Conservation (phyloP, 2,888 invertebrate genomes). For the Epinotia nisella region DNA sequence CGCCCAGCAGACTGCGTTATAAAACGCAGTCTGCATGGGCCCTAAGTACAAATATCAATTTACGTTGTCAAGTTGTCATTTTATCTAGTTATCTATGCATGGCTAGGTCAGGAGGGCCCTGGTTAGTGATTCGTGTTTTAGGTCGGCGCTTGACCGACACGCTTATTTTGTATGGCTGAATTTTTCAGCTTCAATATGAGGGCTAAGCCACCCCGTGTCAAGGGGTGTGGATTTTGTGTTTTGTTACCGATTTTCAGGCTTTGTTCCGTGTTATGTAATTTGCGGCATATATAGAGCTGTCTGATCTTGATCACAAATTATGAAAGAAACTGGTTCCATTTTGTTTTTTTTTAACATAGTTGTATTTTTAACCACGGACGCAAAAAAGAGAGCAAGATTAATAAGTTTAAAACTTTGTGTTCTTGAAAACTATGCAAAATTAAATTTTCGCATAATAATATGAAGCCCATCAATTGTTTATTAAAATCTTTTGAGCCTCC, state of each 20-base stretch:
- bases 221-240: neutral
- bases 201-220: conserved; percentile 1
- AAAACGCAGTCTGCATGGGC: no score
- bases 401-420: no score
- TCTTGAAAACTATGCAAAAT: no score
- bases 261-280: neutral
- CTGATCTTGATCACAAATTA: no score
- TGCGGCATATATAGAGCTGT: no score
- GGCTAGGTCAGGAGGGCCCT: conserved; percentile 23
- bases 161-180: conserved; percentile 22
- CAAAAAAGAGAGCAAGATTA: no score
- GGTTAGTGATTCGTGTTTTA: conserved; percentile 34
- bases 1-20: no score
- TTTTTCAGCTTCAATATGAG: conserved; percentile 20
- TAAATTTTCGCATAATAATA: neutral
- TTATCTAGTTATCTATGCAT: conserved; percentile 33
- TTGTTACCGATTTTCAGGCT: neutral
- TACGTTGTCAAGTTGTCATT: conserved; percentile 10
- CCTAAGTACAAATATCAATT: conserved; percentile 5
- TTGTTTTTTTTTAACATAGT: no score
- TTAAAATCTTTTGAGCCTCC: neutral
- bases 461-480: neutral
- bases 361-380: no score
- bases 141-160: conserved; percentile 36
- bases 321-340: no score